phyloP scores from a whole-genome alignment of 1,140 invertebrate genomes.

The Apis dorsata region DNA sequence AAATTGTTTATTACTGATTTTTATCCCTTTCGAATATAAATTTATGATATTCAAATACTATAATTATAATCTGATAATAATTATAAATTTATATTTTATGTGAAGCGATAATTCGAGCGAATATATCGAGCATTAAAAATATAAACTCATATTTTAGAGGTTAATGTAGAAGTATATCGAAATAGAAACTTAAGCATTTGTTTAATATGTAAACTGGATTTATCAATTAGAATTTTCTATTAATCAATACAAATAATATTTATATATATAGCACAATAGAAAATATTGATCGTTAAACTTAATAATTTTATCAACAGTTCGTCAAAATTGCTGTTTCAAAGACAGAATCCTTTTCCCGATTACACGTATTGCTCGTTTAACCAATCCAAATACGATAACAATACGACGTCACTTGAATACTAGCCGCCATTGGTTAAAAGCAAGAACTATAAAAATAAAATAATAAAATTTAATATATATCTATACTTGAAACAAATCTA shows the following conservation, averaged over 20 bases:
- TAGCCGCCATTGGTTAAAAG: slow-evolving; percentile 20
- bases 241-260: not conserved
- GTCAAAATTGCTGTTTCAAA: slow-evolving; percentile 45
- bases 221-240: not conserved
- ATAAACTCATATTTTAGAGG: slow-evolving; percentile 46
- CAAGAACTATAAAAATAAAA: slow-evolving; percentile 18
- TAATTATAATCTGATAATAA: not conserved
- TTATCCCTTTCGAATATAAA: not conserved
- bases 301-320: slow-evolving; percentile 24
- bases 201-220: not conserved
- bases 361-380: slow-evolving; percentile 12
- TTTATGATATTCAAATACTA: not conserved
- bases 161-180: slow-evolving; percentile 47
- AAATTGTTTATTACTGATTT: not conserved
- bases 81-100: not conserved
- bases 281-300: slow-evolving; percentile 42
- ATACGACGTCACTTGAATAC: slow-evolving; percentile 29
- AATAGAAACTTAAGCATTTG: slow-evolving; percentile 28
- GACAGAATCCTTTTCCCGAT: slow-evolving; percentile 42
- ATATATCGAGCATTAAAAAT: slow-evolving; percentile 1
- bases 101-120: slow-evolving; percentile 12
- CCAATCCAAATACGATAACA: slow-evolving; percentile 42
- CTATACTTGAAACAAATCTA: not conserved
- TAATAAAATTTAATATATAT: slow-evolving; percentile 22
- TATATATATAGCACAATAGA: not conserved